A percentile compares a stretch with the other conserved stretches of the same genome.
These are phyloP conservation scores for Linnaemya tessellans DNA, from an alignment of 2,888 invertebrate genomes.

Conservation along the genomic window DNA sequence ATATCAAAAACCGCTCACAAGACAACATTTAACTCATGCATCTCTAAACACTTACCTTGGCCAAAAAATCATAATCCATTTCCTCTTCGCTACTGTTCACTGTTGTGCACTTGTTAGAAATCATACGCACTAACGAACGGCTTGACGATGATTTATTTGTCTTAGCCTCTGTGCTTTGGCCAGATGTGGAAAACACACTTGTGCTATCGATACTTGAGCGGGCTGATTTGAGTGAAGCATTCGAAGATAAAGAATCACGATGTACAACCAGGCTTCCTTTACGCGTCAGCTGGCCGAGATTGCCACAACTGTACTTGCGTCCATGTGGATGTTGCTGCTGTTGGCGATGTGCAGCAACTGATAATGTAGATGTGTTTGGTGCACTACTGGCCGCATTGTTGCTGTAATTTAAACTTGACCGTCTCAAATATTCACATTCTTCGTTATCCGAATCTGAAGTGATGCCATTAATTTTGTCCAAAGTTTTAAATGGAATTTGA, in stretches of 20 bases:
- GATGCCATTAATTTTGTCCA: constrained; percentile 82
- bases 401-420: constrained; percentile 78
- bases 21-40: constrained; percentile 8
- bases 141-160: constrained; percentile 70
- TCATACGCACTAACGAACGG: constrained; percentile 80
- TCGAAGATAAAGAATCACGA: constrained; percentile 71
- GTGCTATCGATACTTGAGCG: constrained; percentile 61
- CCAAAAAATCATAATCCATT: constrained; percentile 80
- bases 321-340: constrained; percentile 42
- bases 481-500: constrained; percentile 81
- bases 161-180: constrained; percentile 26
- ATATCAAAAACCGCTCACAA: neutral
- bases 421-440: constrained; percentile 77
- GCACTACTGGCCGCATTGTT: constrained; percentile 73
- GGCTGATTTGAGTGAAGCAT: constrained; percentile 66
- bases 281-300: constrained; percentile 66
- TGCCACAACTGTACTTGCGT: constrained; percentile 75
- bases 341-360: constrained; percentile 39
- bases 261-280: constrained; percentile 70
- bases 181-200: constrained; percentile 16
- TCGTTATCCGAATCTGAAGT: constrained; percentile 80
- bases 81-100: constrained; percentile 75
- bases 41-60: constrained; percentile 76
- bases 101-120: constrained; percentile 75
- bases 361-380: constrained; percentile 61